These are phyloP conservation scores for Troides helena DNA, from an alignment of 2,888 invertebrate genomes.

Conservation along the genomic window DNA sequence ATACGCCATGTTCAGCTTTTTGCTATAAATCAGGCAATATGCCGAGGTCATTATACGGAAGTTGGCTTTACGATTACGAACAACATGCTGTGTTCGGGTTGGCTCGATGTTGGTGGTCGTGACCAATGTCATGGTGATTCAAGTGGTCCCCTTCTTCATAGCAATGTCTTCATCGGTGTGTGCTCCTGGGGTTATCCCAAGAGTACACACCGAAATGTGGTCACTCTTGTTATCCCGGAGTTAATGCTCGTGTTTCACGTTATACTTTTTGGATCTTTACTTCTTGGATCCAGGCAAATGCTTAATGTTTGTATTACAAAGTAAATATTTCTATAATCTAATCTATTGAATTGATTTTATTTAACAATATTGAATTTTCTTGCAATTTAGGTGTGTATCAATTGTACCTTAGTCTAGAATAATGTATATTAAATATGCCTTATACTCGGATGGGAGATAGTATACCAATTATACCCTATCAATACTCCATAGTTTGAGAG, in stretches of 20 bases:
- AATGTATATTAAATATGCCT: no score
- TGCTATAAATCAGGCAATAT: not conserved
- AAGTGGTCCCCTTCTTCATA: constrained; percentile 54
- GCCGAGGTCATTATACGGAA: constrained; percentile 4
- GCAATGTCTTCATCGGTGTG: constrained; percentile 46
- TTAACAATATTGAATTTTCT: no score
- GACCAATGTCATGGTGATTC: constrained; percentile 38
- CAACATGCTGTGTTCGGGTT: constrained; percentile 32
- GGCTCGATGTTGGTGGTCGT: constrained; percentile 10
- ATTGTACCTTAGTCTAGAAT: no score
- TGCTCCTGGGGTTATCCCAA: constrained; percentile 44
- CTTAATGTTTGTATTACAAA: constrained; percentile 34
- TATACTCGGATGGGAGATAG: no score
- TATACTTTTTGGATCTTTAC: constrained; percentile 45
- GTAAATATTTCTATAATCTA: not conserved
- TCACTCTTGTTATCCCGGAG: constrained; percentile 45
- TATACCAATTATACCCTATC: no score
- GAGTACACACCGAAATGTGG: constrained; percentile 36
- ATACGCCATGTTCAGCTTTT: not conserved
- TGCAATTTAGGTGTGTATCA: no score
- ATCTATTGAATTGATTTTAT: not conserved
- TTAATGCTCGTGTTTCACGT: constrained; percentile 49
- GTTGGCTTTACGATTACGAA: constrained; percentile 1
- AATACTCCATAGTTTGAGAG: no score
- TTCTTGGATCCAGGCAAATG: constrained; percentile 46